Base-by-base conservation (phyloP, 2,888 invertebrate genomes). In the Sinelater perroti region DNA sequence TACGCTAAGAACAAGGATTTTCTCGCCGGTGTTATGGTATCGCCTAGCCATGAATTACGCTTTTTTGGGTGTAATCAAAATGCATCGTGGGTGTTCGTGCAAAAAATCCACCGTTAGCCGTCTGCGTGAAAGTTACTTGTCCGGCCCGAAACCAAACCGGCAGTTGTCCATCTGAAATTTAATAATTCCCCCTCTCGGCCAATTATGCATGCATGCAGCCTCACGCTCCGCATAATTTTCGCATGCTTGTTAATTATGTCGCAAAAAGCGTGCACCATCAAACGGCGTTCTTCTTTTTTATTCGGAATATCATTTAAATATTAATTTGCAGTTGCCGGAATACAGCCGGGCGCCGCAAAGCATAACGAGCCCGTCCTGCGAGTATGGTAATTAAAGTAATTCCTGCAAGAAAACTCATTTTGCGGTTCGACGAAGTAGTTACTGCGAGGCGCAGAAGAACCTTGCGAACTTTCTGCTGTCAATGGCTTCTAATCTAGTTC, bases 401-500 rank as follows among this genome's bases (percentile, higher is more conserved):
- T 61, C 42, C n/a, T 46, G 17, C 35, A 50, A 52, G 45, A 49
- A 60, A 53, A 46, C 24, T 45, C n/a, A 52, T 33, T 57, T 46
- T 46, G 30, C 18, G 50, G 50, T 45, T 45, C 31, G 28, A 20
- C 54, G 13, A 58, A 61, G 50, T 61, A 49, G 50, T 61, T 61
- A 56, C 45, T 59, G 33, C 28, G 38, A 35, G 49, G 20, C 36
- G 36, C 24, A 21, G 31, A 38, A 40, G 24, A 51, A 56, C 57
- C 44, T 49, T 40, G 55, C 46, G 30, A 61, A 61, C 36, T 58
- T 59, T 54, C 33, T 31, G 46, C 50, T 50, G 55, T 50, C 52
- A 55, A 57, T 61, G 46, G 61, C 58, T 61, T 50, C 55, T 58
- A 61, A 58, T 61, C 57, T 59, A 61, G 55, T 61, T 58, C 30